Evolutionary conservation across 2,888 invertebrate genomes (phyloP), one percentile per base, ranked within the genome.

Genomic region (Sympetrum striolatum): DNA sequence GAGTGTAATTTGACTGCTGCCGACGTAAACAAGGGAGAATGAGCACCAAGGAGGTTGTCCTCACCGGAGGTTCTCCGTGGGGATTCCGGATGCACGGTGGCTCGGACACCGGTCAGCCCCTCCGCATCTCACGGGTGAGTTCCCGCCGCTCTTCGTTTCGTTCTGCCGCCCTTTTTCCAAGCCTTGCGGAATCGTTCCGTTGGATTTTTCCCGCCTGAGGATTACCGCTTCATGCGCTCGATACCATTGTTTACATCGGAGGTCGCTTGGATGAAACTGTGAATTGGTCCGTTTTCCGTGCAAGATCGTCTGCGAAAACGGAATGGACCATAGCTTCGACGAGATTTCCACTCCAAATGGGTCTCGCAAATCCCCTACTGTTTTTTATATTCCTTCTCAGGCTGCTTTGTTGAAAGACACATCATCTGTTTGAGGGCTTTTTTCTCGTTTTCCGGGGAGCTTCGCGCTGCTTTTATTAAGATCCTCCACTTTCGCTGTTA

Each of bases 41-140:
- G 97, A 96, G 96, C 93, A 95, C 96, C 92, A 95, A 96, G 93
- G 96, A 96, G 94, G 96, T 97, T 94, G 95, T 96, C 93, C 95
- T 98, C 93, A 95, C 96, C 93, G 98, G 97, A 92, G 97, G 97
- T 92, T 96, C 97, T 93, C 98, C 98, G 92, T 98, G 98, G 98
- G 98, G 98, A 93, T 98, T 98, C 95, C 96, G 98, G 92, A 96
- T 98, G 96, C 96, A 97, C 94, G 98, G 98, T 92, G 98, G 98
- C 92, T 95, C 95, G 93, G 97, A 98, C 94, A 95, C 96, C 92
- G 96, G 96, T 93, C 96, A 96, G 94, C 97, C 97, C 91, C 95
- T 98, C 91, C 96, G 96, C 93, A 97, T 98, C 94, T 96, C 97
- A 90, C 96, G 97, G 96, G 97, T 97, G 94, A 95, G 96, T 95